phyloP scores from a whole-genome alignment of 1,140 invertebrate species.

The Papilio helenus region DNA sequence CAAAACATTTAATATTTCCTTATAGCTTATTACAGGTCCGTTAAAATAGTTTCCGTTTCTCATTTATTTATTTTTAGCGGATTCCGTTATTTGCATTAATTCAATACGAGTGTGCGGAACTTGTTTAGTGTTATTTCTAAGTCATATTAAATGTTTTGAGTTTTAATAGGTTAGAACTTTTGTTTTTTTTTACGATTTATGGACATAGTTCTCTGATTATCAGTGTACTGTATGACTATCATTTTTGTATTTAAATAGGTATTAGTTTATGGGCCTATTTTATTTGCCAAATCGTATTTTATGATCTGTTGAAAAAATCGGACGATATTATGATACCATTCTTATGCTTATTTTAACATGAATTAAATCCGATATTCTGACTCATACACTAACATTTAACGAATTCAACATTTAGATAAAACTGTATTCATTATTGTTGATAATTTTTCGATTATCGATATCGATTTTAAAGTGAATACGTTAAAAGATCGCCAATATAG shows the following conservation, averaged over 20 bases:
- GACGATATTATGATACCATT: background rate
- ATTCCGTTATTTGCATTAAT: slow-evolving; percentile 7
- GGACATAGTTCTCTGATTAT: too few species aligned
- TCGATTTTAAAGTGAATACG: background rate
- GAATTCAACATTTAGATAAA: background rate
- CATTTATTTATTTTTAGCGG: slow-evolving; percentile 15
- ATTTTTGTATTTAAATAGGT: too few species aligned
- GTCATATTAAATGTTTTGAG: too few species aligned
- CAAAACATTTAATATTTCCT: background rate
- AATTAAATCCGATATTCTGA: background rate
- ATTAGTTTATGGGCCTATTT: too few species aligned
- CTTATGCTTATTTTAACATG: background rate
- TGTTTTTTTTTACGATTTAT: too few species aligned
- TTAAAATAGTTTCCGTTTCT: slow-evolving; percentile 2
- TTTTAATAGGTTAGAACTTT: background rate
- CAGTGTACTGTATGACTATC: too few species aligned
- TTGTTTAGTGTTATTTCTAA: background rate
- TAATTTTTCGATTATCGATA: slow-evolving; percentile 9
- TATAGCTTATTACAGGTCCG: background rate
- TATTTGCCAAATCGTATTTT: too few species aligned
- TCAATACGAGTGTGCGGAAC: background rate
- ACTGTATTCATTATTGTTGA: background rate
- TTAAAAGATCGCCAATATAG: background rate
- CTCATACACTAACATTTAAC: background rate
- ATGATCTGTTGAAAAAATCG: too few species aligned